Evolutionary conservation across 2,113 vertebrate genomes (phyloP).

Genomic region (Pithys albifrons): DNA sequence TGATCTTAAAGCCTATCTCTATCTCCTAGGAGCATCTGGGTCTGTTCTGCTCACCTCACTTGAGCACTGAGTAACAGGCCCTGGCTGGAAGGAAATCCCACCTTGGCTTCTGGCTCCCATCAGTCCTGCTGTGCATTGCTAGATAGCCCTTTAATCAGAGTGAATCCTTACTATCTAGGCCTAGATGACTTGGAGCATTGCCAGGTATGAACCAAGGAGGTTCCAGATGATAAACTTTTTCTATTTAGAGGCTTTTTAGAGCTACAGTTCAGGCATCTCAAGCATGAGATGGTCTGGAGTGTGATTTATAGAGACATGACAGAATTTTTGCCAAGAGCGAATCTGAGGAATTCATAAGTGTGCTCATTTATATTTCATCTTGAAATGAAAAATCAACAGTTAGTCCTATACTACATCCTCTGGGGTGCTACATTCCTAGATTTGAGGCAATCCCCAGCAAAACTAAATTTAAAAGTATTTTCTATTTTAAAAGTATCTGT

Average conservation of each 20-base stretch:
- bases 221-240: background rate
- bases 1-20: background rate
- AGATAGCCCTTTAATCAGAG: background rate
- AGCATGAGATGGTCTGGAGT: background rate
- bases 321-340: background rate
- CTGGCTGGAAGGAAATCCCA: background rate
- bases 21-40: background rate
- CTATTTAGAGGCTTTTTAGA: background rate
- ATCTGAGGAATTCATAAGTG: background rate
- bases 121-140: background rate
- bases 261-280: background rate
- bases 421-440: background rate
- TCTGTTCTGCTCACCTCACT: background rate
- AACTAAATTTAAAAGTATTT: background rate
- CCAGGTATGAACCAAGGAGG: background rate
- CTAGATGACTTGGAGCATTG: accelerated
- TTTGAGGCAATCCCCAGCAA: background rate
- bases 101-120: background rate
- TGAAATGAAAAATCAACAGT: background rate
- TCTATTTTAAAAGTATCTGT: background rate
- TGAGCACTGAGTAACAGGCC: background rate
- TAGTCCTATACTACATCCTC: background rate
- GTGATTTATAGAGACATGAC: background rate
- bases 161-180: background rate
- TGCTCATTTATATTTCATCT: background rate